Conservation (phyloP, 2,797 vertebrate species). For the Myripristis murdjan region DNA sequence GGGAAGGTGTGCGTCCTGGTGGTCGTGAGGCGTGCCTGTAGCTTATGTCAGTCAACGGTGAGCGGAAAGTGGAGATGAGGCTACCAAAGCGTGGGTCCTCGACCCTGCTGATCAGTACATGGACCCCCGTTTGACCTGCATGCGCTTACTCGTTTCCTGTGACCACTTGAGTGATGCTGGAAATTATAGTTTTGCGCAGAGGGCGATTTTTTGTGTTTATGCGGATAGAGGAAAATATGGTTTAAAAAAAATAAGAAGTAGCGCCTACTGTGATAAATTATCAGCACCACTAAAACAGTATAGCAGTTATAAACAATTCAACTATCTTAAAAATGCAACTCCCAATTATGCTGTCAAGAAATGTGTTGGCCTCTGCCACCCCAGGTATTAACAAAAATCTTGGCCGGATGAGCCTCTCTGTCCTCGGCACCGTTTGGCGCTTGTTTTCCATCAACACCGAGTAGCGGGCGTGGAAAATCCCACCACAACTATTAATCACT, state of each 20-base stretch:
- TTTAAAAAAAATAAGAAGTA: background rate
- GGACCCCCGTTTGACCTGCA: slow-evolving; percentile 83
- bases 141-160: slow-evolving; percentile 84
- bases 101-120: slow-evolving; percentile 81
- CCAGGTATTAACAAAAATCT: slow-evolving; percentile 27
- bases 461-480: slow-evolving; percentile 83
- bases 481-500: slow-evolving; percentile 90
- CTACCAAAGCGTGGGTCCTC: slow-evolving; percentile 78
- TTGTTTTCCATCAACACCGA: slow-evolving; percentile 84
- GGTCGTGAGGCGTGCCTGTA: slow-evolving; percentile 77
- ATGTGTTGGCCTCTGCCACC: slow-evolving; percentile 12
- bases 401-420: slow-evolving; percentile 66
- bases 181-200: slow-evolving; percentile 82
- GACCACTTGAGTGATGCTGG: slow-evolving; percentile 82
- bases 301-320: background rate
- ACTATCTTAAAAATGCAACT: background rate
- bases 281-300: background rate
- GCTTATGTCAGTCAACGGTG: slow-evolving; percentile 70
- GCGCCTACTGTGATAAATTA: background rate
- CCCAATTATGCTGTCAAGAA: background rate
- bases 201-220: slow-evolving; percentile 22
- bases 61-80: slow-evolving; percentile 80
- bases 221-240: background rate
- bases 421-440: slow-evolving; percentile 78
- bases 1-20: slow-evolving; percentile 81